A percentile compares a stretch with the other conserved stretches of the same genome.
Conservation (phyloP, 2,113 vertebrate species). For the Spheniscus mendiculus region DNA sequence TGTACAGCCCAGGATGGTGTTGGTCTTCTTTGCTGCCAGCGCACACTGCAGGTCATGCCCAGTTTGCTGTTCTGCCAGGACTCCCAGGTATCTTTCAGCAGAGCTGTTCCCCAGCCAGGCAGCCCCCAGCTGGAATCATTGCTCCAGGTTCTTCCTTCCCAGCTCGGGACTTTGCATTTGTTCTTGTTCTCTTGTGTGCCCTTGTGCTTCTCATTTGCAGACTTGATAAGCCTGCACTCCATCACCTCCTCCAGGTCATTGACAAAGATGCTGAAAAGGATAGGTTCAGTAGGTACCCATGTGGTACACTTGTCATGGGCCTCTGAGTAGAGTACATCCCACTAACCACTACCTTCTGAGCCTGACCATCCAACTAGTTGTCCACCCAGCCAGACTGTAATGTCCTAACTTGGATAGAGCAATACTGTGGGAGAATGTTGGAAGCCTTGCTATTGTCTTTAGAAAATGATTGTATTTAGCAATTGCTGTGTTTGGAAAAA, state of each 20-base stretch:
- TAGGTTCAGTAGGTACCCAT: too few species aligned
- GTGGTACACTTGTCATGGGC: too few species aligned
- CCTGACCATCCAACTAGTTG: not conserved
- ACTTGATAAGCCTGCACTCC: not conserved
- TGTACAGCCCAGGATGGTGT: not conserved
- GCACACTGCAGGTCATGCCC: not conserved
- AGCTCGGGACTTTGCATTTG: not conserved
- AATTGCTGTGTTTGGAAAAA: not conserved
- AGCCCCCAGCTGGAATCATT: not conserved
- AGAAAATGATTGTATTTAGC: not conserved
- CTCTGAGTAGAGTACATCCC: fast-evolving
- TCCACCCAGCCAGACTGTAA: not conserved
- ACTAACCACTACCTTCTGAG: not conserved
- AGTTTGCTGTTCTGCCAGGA: not conserved
- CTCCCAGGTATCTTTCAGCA: not conserved
- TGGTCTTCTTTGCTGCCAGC: not conserved
- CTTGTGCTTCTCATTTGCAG: not conserved
- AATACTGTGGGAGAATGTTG: not conserved
- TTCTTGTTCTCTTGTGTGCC: not conserved
- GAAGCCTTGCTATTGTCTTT: not conserved
- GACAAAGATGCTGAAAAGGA: not conserved
- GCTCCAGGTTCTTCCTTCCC: not conserved
- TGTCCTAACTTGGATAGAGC: not conserved
- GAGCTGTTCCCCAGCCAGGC: not conserved
- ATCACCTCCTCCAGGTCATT: not conserved